Evolutionary conservation across 1,140 invertebrate genomes (phyloP), one percentile per base, ranked within the genome.

Genomic region (Panagrolaimus sp.): DNA sequence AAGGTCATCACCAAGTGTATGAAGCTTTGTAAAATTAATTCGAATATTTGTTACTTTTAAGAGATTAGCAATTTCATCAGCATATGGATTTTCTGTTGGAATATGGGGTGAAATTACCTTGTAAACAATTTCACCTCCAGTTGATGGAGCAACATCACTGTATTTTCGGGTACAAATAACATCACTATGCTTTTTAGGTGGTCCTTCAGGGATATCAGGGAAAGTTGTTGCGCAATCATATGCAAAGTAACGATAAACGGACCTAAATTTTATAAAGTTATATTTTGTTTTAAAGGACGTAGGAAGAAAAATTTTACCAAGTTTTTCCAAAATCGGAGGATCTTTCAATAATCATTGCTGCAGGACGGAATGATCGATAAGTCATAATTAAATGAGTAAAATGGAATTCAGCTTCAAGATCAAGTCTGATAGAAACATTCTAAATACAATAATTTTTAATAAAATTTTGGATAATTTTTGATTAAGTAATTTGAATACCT

Each of bases 321-420:
- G 91, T 92, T 78, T 88, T 87, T 51, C 92, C 92, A 85, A 92
- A 93, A 85, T 96, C 93, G 77, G 89, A 91, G 0, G 93, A 96
- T 75, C 92, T 85, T 84, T 97, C 93, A 57, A 96, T 92, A 57
- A 94, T 87, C 92, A 96, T 93, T 65, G 91, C 92, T 20, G 91
- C 91, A n/a, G 93, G 93, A 66, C 93, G 87, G 85, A 96, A 96
- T 1, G 93, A 96, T 83, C 93, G 93, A 81, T 96, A 96, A 27
- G 89, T 91, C 78, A 96, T 93, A 70, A 96, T 92, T 77, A 96
- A 87, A 88, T 96, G 93, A n/a, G 93, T 96, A 77, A 96, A 92
- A 84, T 95, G 92, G 84, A 96, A 96, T 85, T 96, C 93, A 0
- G 92, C 92, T 84, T 95, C 93, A 83, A 97, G 86, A 83, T 96